Base-by-base conservation (phyloP, 2,797 vertebrate genomes). In the Gorsachius magnificus region DNA sequence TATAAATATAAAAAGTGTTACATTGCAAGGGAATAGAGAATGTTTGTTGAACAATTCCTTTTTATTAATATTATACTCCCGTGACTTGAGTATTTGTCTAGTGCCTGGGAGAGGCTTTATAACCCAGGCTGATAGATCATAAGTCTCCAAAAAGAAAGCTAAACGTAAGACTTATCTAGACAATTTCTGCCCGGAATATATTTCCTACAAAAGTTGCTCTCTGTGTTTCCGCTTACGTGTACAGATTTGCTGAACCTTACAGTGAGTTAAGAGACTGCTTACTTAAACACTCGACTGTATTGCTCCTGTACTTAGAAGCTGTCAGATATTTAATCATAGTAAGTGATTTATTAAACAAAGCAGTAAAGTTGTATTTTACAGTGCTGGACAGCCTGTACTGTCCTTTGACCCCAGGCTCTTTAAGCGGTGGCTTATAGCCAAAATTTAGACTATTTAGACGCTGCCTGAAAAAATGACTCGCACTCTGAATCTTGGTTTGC, bases 311-410 rank as follows among this genome's bases (percentile, higher is more conserved):
- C 87, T 93, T 66, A 31, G 28, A 41, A 68, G 70, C 89, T 75
- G 93, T 63, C 66, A 46, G 78, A 92, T 87, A 86, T 90, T 89
- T 68, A 89, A 96, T 87, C 82, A 72, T 36, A 63, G 78, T 13
- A 22, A 95, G 96, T 96, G 81, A 97, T 90, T 87, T 81, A 96
- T 97, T 97, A 94, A 97, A 95, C 87, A 93, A 95, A 93, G 80
- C 56, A 69, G 51, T 86, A 66, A 89, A 94, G 89, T n/a, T 90
- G 45, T 58, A 76, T 84, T 96, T 90, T 87, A 75, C 90, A 88
- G 83, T 64, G 26, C 61, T 86, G 93, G 87, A 89, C 92, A 76
- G 87, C 77, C 84, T 89, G 94, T 83, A 60, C 80, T 58, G 89
- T 84, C 93, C 96, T 97, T 97, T 98, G 97, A 94, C 96, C 97